Conservation (phyloP, 2,113 vertebrate species). For the Aleadryas rufinucha region DNA sequence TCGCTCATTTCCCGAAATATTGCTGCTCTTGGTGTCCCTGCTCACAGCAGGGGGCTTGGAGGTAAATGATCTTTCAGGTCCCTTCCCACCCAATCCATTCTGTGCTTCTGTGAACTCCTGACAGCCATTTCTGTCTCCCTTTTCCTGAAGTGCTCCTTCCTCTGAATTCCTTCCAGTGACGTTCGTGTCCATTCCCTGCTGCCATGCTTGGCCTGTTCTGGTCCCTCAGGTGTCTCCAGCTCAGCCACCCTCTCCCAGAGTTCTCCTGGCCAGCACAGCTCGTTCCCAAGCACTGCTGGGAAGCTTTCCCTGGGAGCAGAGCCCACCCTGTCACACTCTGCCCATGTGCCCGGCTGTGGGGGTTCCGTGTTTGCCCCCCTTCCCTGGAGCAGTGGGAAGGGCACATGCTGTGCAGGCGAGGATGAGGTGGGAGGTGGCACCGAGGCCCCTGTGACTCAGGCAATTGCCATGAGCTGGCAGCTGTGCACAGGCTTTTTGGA, state of each 20-base stretch:
- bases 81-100: neutral
- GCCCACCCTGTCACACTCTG: neutral
- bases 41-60: fast-evolving
- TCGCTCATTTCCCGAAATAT: neutral
- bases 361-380: neutral
- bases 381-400: neutral
- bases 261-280: neutral
- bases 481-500: neutral
- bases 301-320: neutral
- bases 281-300: neutral
- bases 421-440: neutral
- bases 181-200: fast-evolving
- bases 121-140: neutral
- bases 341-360: neutral
- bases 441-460: neutral
- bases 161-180: neutral
- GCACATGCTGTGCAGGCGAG: neutral
- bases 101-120: neutral
- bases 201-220: neutral
- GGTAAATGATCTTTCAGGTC: neutral
- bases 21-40: neutral
- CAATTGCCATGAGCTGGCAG: fast-evolving
- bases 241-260: neutral
- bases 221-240: neutral
- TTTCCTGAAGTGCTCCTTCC: neutral